Percentiles rank a stretch among this genome's conserved stretches.
These are phyloP conservation scores for Incurvaria masculella DNA, from an alignment of 2,888 invertebrate species.

Conservation along the genomic window DNA sequence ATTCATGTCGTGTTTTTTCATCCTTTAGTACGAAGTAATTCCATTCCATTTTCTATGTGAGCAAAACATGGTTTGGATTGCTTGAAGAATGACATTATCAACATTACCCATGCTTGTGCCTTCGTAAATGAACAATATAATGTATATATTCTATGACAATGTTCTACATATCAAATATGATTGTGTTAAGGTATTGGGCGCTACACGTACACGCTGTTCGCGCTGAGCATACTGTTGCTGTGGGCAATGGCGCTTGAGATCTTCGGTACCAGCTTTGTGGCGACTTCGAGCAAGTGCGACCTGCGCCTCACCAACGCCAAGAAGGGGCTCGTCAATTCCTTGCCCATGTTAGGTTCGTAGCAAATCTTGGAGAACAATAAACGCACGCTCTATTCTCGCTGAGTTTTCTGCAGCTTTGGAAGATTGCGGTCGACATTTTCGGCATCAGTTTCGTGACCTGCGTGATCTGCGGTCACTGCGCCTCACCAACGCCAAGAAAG, in stretches of 20 bases:
- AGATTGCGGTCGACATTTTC: slow-evolving; percentile 10
- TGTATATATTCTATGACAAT: too few species aligned
- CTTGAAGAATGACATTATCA: too few species aligned
- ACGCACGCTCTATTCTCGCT: slow-evolving; percentile 4
- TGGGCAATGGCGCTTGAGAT: slow-evolving; percentile 9
- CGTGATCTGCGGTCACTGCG: slow-evolving; percentile 7
- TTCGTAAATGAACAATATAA: too few species aligned
- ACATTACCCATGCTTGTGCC: too few species aligned
- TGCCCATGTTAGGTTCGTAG: slow-evolving; percentile 11
- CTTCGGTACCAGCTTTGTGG: slow-evolving; percentile 9
- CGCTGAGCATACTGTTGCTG: background rate
- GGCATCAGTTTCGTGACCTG: slow-evolving; percentile 8
- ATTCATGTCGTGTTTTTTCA: too few species aligned
- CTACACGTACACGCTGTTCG: slow-evolving; percentile 7
- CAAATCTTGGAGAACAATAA: slow-evolving; percentile 6
- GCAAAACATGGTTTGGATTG: too few species aligned
- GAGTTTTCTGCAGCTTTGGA: slow-evolving; percentile 1
- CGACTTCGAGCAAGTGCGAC: slow-evolving; percentile 8
- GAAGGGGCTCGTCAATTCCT: slow-evolving; percentile 7
- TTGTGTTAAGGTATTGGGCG: slow-evolving; percentile 6
- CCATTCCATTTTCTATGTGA: too few species aligned
- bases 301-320: slow-evolving; percentile 5
- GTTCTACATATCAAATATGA: too few species aligned
- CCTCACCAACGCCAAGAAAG: slow-evolving; percentile 6
- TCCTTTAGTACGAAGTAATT: too few species aligned